Conservation (phyloP, 2,888 invertebrate species). For the Diaprepes abbreviatus region DNA sequence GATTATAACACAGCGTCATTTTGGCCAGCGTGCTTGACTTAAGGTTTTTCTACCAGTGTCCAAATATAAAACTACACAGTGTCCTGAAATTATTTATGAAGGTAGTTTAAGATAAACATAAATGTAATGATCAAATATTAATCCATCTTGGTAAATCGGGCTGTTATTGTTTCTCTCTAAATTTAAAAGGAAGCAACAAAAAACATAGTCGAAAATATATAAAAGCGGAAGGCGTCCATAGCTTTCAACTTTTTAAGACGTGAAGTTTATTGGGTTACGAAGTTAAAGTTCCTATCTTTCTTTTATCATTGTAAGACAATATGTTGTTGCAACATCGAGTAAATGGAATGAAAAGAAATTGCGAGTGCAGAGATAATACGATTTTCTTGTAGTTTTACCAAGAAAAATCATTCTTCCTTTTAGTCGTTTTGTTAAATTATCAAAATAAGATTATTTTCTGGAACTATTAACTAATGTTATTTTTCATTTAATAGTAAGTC, state of each 20-base stretch:
- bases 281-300: conserved; percentile 42
- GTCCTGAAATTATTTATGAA: no score
- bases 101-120: no score
- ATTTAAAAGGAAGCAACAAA: not conserved
- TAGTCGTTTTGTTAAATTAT: not conserved
- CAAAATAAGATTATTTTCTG: not conserved
- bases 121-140: no score
- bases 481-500: no score
- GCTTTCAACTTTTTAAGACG: conserved; percentile 41
- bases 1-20: no score
- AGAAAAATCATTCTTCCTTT: conserved; percentile 8
- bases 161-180: no score
- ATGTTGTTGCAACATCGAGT: conserved; percentile 30
- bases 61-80: no score
- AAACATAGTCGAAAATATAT: conserved; percentile 27
- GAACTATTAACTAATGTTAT: no score
- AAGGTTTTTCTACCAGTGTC: no score
- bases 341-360: conserved; percentile 36
- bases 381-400: conserved; percentile 33
- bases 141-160: no score
- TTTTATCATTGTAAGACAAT: conserved; percentile 45
- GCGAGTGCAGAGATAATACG: conserved; percentile 30
- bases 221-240: conserved; percentile 30
- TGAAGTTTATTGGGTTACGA: conserved; percentile 45
- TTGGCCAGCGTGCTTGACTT: no score